A percentile compares a stretch with the other conserved stretches of the same genome.
These are phyloP conservation scores for Azemiops feae DNA, from an alignment of 2,113 vertebrate genomes.

Conservation along the genomic window DNA sequence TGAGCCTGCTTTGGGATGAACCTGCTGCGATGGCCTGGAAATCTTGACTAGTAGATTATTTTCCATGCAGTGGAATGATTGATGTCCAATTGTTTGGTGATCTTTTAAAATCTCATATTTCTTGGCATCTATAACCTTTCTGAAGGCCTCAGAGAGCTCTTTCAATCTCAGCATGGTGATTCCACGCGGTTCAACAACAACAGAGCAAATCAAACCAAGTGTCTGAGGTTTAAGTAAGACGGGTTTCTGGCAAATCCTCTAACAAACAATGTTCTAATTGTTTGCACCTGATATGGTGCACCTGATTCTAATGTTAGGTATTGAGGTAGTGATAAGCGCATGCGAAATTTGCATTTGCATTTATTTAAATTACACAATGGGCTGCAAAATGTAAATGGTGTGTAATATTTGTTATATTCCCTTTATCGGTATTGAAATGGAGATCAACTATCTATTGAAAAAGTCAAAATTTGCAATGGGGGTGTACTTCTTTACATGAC, in stretches of 20 bases:
- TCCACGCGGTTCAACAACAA: background rate
- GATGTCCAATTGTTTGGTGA: background rate
- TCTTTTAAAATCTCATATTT: background rate
- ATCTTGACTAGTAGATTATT: background rate
- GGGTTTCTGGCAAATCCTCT: background rate
- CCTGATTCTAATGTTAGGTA: background rate
- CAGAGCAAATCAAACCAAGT: background rate
- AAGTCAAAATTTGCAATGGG: background rate
- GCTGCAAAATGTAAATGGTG: background rate
- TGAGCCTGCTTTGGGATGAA: background rate
- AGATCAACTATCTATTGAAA: background rate
- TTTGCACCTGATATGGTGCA: background rate
- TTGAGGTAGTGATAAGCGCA: background rate
- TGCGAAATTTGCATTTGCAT: background rate
- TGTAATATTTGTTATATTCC: background rate
- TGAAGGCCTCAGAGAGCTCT: background rate
- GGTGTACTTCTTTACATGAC: background rate
- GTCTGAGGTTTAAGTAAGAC: background rate
- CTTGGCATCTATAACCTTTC: background rate
- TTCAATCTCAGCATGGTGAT: background rate
- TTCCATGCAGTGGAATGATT: background rate
- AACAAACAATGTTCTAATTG: background rate
- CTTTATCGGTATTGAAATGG: background rate
- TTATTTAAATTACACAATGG: background rate
- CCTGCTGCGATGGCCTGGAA: background rate